Percentiles rank a stretch among this genome's conserved stretches.
These are phyloP conservation scores for Ophion ventricosus DNA, from an alignment of 2,888 invertebrate species.

Conservation along the genomic window DNA sequence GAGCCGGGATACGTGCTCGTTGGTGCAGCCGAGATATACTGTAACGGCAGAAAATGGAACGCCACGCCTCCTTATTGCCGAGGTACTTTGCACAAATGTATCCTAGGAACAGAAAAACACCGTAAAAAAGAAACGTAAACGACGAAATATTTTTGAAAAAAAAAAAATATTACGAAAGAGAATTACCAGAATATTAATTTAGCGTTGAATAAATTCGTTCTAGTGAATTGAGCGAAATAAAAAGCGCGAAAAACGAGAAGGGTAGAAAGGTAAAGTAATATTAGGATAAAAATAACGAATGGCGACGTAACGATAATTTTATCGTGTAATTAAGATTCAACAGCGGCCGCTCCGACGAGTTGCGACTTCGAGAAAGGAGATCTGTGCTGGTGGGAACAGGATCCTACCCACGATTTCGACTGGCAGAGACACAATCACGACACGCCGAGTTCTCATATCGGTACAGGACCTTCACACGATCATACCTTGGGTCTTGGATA, in stretches of 20 bases:
- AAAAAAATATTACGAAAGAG: background rate
- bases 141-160: background rate
- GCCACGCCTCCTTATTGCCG: constrained; percentile 87
- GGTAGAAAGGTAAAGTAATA: background rate
- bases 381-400: constrained; percentile 92
- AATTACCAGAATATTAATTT: background rate
- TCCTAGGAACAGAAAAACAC: background rate
- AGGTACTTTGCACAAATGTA: constrained; percentile 82
- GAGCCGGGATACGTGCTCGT: constrained; percentile 86
- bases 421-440: constrained; percentile 88
- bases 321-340: constrained; percentile 77
- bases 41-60: constrained; percentile 90
- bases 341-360: constrained; percentile 81
- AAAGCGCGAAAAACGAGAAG: background rate
- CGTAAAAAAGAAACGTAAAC: background rate
- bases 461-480: constrained; percentile 90
- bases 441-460: constrained; percentile 87
- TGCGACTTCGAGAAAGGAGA: constrained; percentile 89
- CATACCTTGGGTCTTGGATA: constrained; percentile 87
- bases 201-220: background rate
- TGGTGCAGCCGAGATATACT: constrained; percentile 87
- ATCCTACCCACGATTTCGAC: constrained; percentile 89
- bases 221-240: background rate
- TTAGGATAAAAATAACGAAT: background rate
- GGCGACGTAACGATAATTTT: background rate